Conservation (phyloP, 2,888 invertebrate genomes). For the Zhuqinia jingwanae region DNA sequence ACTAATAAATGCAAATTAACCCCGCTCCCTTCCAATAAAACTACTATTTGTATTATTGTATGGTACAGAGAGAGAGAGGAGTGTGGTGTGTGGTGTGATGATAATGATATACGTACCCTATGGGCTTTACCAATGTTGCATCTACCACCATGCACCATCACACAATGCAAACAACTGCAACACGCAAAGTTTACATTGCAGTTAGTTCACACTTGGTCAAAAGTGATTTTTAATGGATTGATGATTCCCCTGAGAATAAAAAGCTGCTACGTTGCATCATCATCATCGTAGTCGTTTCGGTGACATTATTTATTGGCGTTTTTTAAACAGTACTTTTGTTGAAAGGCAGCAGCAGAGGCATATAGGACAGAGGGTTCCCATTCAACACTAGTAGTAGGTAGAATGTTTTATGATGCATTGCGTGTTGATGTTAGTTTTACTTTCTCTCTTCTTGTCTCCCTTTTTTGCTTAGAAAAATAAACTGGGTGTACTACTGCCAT, state of each 20-base stretch:
- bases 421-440: constrained; percentile 24
- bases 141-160: too few relatives aligned
- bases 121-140: constrained; percentile 1
- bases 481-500: constrained; percentile 57
- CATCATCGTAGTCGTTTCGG: constrained; percentile 34
- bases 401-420: neutral
- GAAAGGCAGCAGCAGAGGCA: neutral
- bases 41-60: neutral
- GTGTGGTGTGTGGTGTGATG: neutral
- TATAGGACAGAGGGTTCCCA: too few relatives aligned
- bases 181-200: constrained; percentile 58
- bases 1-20: constrained; percentile 61
- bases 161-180: constrained; percentile 56
- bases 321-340: constrained; percentile 6
- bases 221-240: constrained; percentile 79
- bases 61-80: neutral
- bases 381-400: too few relatives aligned
- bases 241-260: constrained; percentile 67
- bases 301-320: constrained; percentile 46
- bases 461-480: constrained; percentile 26
- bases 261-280: constrained; percentile 61
- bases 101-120: neutral
- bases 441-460: constrained; percentile 29
- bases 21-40: neutral
- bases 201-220: constrained; percentile 76